Conservation (phyloP, 2,797 vertebrate species). For the Poecilia velifera region DNA sequence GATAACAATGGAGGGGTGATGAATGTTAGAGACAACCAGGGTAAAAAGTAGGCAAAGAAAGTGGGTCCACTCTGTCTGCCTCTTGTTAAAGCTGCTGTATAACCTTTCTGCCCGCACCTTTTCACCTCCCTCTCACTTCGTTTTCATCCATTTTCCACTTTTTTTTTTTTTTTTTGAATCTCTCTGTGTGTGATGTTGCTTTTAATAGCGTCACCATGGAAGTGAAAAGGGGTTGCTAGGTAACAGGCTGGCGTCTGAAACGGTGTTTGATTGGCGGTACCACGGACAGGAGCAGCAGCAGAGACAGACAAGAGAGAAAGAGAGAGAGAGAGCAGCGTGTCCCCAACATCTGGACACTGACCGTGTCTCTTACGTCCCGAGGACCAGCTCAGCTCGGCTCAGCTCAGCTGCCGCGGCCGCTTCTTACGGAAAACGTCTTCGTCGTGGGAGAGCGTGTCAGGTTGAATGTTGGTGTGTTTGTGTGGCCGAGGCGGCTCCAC, state of each 20-base stretch:
- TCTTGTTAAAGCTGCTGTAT: slow-evolving; percentile 7
- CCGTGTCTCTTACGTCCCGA: slow-evolving; percentile 5
- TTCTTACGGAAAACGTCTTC: background rate
- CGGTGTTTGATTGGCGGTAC: slow-evolving; percentile 72
- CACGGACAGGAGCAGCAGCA: slow-evolving; percentile 58
- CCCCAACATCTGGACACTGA: slow-evolving; percentile 7
- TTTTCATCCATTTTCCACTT: slow-evolving; percentile 50
- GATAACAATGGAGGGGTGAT: slow-evolving; percentile 12
- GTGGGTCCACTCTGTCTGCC: background rate
- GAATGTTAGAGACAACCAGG: slow-evolving; percentile 16
- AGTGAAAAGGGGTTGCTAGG: slow-evolving; percentile 82
- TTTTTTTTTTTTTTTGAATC: slow-evolving; percentile 16
- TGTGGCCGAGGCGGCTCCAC: slow-evolving; percentile 6
- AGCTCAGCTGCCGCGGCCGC: background rate
- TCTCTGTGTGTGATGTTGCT: slow-evolving; percentile 55
- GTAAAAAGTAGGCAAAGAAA: slow-evolving; percentile 4
- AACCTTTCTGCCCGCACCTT: slow-evolving; percentile 36
- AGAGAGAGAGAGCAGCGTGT: slow-evolving; percentile 12
- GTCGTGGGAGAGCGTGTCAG: background rate
- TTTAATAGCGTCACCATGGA: slow-evolving; percentile 83
- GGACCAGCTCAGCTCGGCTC: background rate
- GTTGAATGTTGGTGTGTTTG: background rate
- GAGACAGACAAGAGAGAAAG: slow-evolving; percentile 6
- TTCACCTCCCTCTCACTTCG: slow-evolving; percentile 44
- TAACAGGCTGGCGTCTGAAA: slow-evolving; percentile 82